phyloP scores from a whole-genome alignment of 2,797 vertebrate genomes.

The Poeciliopsis paucimaculata region DNA sequence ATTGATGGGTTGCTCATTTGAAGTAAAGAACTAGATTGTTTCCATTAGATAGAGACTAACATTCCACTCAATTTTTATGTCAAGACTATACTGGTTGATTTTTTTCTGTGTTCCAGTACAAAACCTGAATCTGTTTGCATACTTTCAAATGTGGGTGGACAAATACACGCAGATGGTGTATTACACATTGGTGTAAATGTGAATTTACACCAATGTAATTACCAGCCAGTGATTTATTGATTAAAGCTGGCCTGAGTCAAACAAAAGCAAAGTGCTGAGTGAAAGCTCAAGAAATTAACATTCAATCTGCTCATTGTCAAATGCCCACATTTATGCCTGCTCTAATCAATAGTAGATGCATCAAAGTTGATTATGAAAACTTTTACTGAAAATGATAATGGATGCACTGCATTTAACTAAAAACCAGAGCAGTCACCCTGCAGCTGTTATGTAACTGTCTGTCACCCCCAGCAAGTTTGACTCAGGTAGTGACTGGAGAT shows the following conservation, averaged over 20 bases:
- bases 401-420: constrained; percentile 24
- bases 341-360: constrained; percentile 27
- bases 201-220: constrained; percentile 73
- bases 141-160: neutral
- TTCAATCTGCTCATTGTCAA: constrained; percentile 32
- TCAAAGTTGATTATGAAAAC: constrained; percentile 1
- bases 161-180: constrained; percentile 8
- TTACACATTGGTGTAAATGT: too few species aligned
- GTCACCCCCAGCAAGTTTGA: constrained; percentile 16
- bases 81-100: neutral
- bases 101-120: neutral
- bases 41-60: neutral
- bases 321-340: constrained; percentile 20
- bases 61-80: neutral
- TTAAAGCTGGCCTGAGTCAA: constrained; percentile 69
- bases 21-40: neutral
- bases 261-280: constrained; percentile 65
- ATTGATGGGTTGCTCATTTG: neutral
- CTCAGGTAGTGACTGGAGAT: constrained; percentile 37
- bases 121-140: neutral
- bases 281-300: constrained; percentile 34
- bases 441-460: constrained; percentile 32
- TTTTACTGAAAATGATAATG: constrained; percentile 12
- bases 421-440: constrained; percentile 27
- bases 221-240: constrained; percentile 79